phyloP scores from a whole-genome alignment of 35 echinoderm and acorn worm genomes.

The Lytechinus pictus region DNA sequence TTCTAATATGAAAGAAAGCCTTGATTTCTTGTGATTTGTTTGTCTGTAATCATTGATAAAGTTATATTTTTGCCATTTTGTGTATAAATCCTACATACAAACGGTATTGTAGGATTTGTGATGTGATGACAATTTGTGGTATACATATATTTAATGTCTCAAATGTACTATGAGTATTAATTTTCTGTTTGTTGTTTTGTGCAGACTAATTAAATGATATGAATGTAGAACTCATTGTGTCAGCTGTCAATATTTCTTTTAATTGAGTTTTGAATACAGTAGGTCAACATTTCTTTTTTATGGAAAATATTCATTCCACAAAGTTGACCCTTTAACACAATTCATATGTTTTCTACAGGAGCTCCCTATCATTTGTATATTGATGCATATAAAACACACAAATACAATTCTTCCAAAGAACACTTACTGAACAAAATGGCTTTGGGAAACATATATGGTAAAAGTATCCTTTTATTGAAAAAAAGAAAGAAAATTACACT shows the following conservation, averaged over 20 bases:
- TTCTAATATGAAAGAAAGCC: neutral
- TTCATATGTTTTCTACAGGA: too few species aligned
- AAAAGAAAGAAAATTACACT: neutral
- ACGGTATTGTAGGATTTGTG: neutral
- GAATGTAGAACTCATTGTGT: neutral
- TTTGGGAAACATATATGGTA: neutral
- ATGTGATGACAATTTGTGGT: slow-evolving; percentile 2
- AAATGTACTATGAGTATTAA: neutral
- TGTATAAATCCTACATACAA: neutral
- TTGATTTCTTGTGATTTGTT: neutral
- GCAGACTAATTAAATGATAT: neutral
- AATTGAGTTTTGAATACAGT: neutral
- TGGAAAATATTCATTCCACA: too few species aligned
- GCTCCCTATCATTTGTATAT: too few species aligned
- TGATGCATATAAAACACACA: too few species aligned
- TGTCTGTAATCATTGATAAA: neutral
- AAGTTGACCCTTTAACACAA: too few species aligned
- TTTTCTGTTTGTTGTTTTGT: neutral
- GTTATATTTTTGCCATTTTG: slow-evolving; percentile 13
- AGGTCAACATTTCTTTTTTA: neutral
- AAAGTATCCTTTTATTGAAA: slow-evolving; percentile 1
- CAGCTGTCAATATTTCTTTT: neutral
- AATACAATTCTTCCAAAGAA: neutral
- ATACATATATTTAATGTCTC: neutral
- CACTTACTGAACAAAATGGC: neutral